Evolutionary conservation across 2,113 vertebrate species (phyloP).

Genomic region (Gavialis gangeticus): DNA sequence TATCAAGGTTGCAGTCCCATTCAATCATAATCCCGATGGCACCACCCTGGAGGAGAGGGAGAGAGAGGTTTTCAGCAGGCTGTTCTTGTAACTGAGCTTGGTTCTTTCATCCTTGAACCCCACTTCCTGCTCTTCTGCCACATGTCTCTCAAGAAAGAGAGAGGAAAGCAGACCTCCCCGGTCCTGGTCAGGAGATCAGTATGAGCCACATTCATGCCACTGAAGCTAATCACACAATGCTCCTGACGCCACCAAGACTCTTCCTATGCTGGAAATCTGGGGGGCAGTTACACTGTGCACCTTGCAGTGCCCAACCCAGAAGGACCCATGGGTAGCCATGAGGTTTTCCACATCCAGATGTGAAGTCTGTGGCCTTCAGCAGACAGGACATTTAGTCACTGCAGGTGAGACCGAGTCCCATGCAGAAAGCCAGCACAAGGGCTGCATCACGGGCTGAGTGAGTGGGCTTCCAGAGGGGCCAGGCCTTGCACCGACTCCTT

Average conservation of each 20-base stretch:
- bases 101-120: background rate
- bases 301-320: background rate
- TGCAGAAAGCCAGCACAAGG: background rate
- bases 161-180: background rate
- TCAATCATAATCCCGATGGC: slow-evolving; percentile 93
- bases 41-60: slow-evolving; percentile 87
- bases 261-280: background rate
- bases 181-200: background rate
- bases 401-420: background rate
- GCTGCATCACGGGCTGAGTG: background rate
- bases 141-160: background rate
- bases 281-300: background rate
- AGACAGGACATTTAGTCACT: background rate
- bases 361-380: background rate
- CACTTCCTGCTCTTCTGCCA: background rate
- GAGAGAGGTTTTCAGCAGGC: slow-evolving; percentile 25
- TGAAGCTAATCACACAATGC: fast-evolving
- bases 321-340: background rate
- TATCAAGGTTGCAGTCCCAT: slow-evolving; percentile 96
- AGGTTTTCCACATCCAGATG: background rate
- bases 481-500: background rate
- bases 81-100: slow-evolving; percentile 19
- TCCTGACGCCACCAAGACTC: background rate
- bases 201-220: background rate
- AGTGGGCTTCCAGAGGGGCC: background rate